Conservation (phyloP, 2,797 vertebrate genomes). For the Phrynocephalus guinanensis region DNA sequence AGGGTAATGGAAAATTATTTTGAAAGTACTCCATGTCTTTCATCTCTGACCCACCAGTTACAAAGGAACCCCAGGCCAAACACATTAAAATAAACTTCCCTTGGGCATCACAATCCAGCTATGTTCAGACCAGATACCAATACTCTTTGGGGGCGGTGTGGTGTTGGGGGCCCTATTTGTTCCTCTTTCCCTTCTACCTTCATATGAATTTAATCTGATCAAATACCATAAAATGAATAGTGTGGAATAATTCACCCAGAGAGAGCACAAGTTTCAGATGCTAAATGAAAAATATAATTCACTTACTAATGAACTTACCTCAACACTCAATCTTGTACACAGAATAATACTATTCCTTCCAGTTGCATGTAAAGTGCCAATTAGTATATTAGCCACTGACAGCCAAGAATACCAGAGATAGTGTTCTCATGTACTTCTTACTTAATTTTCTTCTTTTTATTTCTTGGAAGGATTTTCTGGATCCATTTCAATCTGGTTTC, state of each 20-base stretch:
- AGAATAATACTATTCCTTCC: background rate
- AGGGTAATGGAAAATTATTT: slow-evolving; percentile 43
- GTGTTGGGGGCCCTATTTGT: background rate
- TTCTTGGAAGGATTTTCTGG: too few species aligned
- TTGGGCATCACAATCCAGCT: background rate
- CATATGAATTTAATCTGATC: slow-evolving; percentile 37
- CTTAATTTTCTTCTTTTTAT: too few species aligned
- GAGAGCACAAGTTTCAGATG: background rate
- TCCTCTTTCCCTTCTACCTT: slow-evolving; percentile 16
- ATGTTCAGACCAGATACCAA: slow-evolving; percentile 29
- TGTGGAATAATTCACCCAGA: slow-evolving; percentile 12
- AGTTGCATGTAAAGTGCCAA: background rate
- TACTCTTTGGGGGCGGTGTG: background rate
- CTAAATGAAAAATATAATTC: background rate
- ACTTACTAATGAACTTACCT: slow-evolving; percentile 20
- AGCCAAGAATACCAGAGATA: background rate
- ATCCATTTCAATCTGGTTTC: too few species aligned
- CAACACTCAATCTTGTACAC: background rate
- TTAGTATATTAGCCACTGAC: background rate
- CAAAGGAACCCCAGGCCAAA: slow-evolving; percentile 18
- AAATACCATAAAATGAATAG: slow-evolving; percentile 10
- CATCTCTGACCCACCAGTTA: background rate
- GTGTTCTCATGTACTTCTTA: background rate
- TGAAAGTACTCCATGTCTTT: background rate
- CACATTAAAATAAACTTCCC: slow-evolving; percentile 26